Base-by-base conservation (phyloP, 2,888 invertebrate species). In the Pantelozetes paolii region DNA sequence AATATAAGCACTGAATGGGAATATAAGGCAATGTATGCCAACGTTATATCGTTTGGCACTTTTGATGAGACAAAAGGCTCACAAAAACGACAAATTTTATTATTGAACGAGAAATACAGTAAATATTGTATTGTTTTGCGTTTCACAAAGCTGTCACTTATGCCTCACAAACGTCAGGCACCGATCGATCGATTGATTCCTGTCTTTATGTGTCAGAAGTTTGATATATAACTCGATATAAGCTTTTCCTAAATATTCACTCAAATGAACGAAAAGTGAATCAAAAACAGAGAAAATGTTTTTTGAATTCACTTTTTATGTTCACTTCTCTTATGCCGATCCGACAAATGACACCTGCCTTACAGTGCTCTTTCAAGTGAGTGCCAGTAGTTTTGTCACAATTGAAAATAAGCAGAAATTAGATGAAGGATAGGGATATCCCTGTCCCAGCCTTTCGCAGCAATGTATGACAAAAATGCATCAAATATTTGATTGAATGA, bases 171-270 rank as follows among this genome's bases (percentile, higher is more conserved):
- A 67, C 26, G 67, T 67, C 67, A 67, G 20, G 9, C 15, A 40
- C 67, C 11, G 13, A 67, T 36, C 67, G 40, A 67, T 67, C 67
- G 67, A 67, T 67, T 67, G 40, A 67, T 67, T 67, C 23, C 67
- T 67, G 67, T 67, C 67, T 42, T 42, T 67, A 40, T 67, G 23
- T 67, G 59, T 62, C 59, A 62, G 8, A 15, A 8, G 36, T 18
- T 45, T 45, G 45, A 45, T 45, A 45, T 45, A 45, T 18, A 54
- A 50, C 50, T 50, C 20, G 50, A 26, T 54, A 54, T 54, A 23
- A 54, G 54, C 26, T 54, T 26, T 26, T 23, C 50, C 5, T 9
- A 32, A 62, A 62, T 30, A 62, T 18, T 20, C 9, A 36, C 18
- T 20, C 26, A 28, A 54, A 11, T 30, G 32, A 62, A 36, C n/a